Base-by-base conservation (phyloP, 2,113 vertebrate genomes). In the Bagarius yarrelli region DNA sequence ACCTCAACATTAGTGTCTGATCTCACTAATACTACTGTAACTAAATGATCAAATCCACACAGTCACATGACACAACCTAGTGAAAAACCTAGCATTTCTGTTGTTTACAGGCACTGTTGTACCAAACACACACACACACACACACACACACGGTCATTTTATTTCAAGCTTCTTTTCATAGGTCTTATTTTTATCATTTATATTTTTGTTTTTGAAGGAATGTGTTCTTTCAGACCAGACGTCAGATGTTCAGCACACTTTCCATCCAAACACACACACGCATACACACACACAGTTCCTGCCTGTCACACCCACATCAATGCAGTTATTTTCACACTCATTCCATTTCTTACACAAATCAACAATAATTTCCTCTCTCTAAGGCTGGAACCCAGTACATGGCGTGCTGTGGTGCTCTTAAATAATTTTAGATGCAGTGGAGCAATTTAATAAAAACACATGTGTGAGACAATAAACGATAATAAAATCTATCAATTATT, bases 191-290 rank as follows among this genome's bases (percentile, higher is more conserved):
- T 81, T 77, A 15, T 72, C 1, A 63, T 55, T 77, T 76, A 50
- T 82, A 34, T 80, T 67, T 71, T 70, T 72, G 76, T 77, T 76
- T 80, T 82, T 76, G 59, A 47, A 73, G 76, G 81, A 85, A 86
- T 83, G 76, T 75, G 72, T 73, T 79, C 81, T 83, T 85, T 87
- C 69, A 75, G 73, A 59, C 40, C 52, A 74, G 85, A 27, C n/a
- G n/a, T n/a, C n/a, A n/a, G 8, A 8, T 8, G 15, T 34, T 12
- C 47, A 56, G 32, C 40, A n/a, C n/a, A 13, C 23, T 70, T 70
- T 70, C 79, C 78, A 74, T 40, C 60, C 85, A 79, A 40, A 60
- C 70, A 55, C 59, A 79, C 25, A 52, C 80, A 34, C 69, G 71
- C 59, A 60, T 69, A 73, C 67, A 85, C 47, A 79, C 81, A 84